Evolutionary conservation across 2,888 invertebrate genomes (phyloP).

Genomic region (Spisula solida): DNA sequence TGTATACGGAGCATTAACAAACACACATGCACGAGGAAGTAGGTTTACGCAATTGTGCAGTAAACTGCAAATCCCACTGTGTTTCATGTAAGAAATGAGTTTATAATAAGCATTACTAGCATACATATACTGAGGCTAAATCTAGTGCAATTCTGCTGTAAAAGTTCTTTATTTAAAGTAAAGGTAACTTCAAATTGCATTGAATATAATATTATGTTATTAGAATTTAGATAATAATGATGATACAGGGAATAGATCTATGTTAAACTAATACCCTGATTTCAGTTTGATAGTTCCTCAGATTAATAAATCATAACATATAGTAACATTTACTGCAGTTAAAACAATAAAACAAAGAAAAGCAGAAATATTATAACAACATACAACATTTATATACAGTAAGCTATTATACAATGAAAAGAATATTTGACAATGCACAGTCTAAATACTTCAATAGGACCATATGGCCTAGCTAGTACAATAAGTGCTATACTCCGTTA

Average conservation of each 20-base stretch:
- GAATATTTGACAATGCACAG: no score
- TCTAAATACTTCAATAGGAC: no score
- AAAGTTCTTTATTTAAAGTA: not conserved
- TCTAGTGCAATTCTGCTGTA: not conserved
- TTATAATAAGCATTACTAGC: not conserved
- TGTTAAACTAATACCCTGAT: not conserved
- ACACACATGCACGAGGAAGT: not conserved
- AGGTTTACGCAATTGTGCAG: not conserved
- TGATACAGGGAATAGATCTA: not conserved
- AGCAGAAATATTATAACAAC: not conserved
- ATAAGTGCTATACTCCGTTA: no score
- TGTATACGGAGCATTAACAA: not conserved
- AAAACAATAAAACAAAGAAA: not conserved
- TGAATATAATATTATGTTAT: not conserved
- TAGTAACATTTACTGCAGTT: not conserved
- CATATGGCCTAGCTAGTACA: no score
- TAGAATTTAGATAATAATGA: not conserved
- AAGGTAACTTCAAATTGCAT: not conserved
- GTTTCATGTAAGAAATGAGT: not conserved
- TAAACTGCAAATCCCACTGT: not conserved
- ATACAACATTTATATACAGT: no score
- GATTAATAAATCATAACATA: conserved; percentile 19
- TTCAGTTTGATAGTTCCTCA: not conserved
- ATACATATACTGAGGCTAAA: not conserved
- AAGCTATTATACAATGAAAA: no score